phyloP scores from a whole-genome alignment of 2,888 invertebrate genomes.

The Plutella xylostella region DNA sequence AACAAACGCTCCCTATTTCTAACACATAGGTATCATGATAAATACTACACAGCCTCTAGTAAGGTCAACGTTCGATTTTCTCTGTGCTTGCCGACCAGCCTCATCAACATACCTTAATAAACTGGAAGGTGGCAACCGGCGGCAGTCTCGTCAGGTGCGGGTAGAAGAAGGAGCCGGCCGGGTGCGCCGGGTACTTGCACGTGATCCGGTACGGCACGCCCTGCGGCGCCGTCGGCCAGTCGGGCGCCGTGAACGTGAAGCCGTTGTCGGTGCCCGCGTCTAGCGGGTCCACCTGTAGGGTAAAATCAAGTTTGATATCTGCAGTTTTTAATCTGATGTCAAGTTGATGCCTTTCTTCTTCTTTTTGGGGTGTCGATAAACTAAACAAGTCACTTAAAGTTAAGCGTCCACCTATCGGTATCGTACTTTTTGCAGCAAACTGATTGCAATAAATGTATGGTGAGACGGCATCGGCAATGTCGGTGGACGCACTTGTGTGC shows the following conservation, averaged over 20 bases:
- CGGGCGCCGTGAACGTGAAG: constrained; percentile 96
- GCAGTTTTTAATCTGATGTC: neutral
- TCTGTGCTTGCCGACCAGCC: too few relatives aligned
- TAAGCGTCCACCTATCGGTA: too few relatives aligned
- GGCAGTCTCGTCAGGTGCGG: constrained; percentile 89
- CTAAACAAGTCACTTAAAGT: too few relatives aligned
- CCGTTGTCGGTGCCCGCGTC: constrained; percentile 97
- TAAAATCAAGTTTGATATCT: neutral
- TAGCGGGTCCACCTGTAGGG: constrained; percentile 82
- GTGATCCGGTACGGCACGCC: constrained; percentile 91
- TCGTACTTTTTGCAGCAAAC: too few relatives aligned
- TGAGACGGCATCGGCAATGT: too few relatives aligned
- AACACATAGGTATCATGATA: too few relatives aligned
- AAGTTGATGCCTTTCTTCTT: neutral
- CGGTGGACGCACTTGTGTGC: too few relatives aligned
- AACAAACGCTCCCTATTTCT: too few relatives aligned
- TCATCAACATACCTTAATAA: constrained; percentile 86
- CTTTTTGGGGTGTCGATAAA: neutral
- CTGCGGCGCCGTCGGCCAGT: constrained; percentile 93
- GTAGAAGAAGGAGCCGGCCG: constrained; percentile 95
- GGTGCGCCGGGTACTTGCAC: constrained; percentile 88
- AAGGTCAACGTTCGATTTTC: too few relatives aligned
- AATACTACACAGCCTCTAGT: too few relatives aligned
- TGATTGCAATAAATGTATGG: too few relatives aligned
- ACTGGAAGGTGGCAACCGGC: constrained; percentile 90